Evolutionary conservation across 2,113 vertebrate genomes (phyloP), one percentile per base, ranked within the genome.

Genomic region (Eupsittula cactorum): DNA sequence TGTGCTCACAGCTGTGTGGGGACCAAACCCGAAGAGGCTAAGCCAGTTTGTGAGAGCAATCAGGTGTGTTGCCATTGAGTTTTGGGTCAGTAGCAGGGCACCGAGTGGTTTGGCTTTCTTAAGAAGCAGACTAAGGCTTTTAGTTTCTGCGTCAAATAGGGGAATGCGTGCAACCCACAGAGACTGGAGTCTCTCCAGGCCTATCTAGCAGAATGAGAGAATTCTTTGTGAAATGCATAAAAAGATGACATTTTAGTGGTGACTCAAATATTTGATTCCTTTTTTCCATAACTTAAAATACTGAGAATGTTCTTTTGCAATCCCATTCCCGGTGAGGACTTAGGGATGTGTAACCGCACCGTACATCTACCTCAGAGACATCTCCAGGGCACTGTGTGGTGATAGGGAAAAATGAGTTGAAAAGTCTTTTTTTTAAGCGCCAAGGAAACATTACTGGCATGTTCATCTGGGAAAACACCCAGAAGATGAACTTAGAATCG

Each of bases 141-240:
- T 85, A 77, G 79, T 93, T 95, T 94, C 86, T 16, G 8, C 88
- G 47, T 39, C 76, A 53, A 89, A 86, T 10, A 15, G 24, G 75
- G 65, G 49, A 95, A 88, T 94, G 86, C 0, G 0, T 89, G 81
- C 73, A 96, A 84, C 91, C 82, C 82, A 86, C 91, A 90, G 93
- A 91, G 93, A 77, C 91, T 97, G 96, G 96, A 96, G 86, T 90
- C 62, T 88, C 71, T 96, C 96, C 96, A 97, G 91, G 73, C 67
- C 87, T 86, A 83, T 93, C 95, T 81, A 96, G 88, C 21, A 60
- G 92, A 95, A 94, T 90, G 93, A 89, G 89, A 89, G 87, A 93
- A 97, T 75, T 92, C 87, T 95, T 93, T 91, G 93, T 95, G 83
- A 96, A 96, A 86, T 74, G 63, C 85, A 92, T 92, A 62, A 94